Conservation (phyloP, 2,888 invertebrate genomes). For the Caradrina kadenii region DNA sequence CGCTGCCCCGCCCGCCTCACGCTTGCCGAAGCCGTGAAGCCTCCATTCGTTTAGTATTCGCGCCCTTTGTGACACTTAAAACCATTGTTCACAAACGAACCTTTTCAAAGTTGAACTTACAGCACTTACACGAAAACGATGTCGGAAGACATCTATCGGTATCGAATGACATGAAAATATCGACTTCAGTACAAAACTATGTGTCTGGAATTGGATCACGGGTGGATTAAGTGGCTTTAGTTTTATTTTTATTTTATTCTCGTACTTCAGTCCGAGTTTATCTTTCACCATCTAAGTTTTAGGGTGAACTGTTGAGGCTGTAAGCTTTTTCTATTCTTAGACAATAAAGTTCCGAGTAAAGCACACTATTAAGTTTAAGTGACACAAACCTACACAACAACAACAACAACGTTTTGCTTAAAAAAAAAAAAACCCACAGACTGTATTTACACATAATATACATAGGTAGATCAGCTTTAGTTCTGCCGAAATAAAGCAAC, state of each 20-base stretch:
- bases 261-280: slow-evolving; percentile 6
- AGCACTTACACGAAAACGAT: slow-evolving; percentile 70
- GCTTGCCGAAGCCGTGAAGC: slow-evolving; percentile 73
- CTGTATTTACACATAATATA: neutral
- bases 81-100: slow-evolving; percentile 86
- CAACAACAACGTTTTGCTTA: no score
- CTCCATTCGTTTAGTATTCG: slow-evolving; percentile 87
- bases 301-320: neutral
- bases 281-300: slow-evolving; percentile 5
- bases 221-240: slow-evolving; percentile 28
- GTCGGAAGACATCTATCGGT: slow-evolving; percentile 51
- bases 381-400: neutral
- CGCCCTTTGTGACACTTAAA: slow-evolving; percentile 89
- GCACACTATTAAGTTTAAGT: neutral
- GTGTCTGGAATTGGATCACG: slow-evolving; percentile 29
- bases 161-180: slow-evolving; percentile 47
- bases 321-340: neutral
- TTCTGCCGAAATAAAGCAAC: no score
- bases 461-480: no score
- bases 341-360: neutral
- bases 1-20: slow-evolving; percentile 68
- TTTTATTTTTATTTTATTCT: slow-evolving; percentile 10
- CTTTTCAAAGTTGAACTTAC: slow-evolving; percentile 75
- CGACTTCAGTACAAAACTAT: slow-evolving; percentile 25
- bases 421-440: no score